phyloP scores from a whole-genome alignment of 2,797 vertebrate genomes.

The Galagoides demidoff region DNA sequence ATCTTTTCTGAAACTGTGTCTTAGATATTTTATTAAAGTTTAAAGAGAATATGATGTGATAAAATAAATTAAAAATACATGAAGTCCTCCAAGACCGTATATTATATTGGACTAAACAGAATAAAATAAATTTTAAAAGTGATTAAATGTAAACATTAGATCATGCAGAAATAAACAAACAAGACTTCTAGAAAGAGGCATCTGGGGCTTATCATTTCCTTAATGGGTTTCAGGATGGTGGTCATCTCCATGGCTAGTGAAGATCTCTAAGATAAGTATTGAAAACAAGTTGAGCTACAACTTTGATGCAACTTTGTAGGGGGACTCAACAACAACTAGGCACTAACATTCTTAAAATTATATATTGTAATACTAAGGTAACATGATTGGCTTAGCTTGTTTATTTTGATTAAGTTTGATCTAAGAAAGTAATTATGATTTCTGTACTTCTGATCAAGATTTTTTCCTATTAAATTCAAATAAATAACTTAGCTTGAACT shows the following conservation, averaged over 20 bases:
- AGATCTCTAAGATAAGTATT: not conserved
- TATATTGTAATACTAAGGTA: not conserved
- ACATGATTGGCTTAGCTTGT: not conserved
- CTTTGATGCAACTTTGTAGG: not conserved
- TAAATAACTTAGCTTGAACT: not conserved
- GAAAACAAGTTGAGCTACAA: not conserved
- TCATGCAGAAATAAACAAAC: not conserved
- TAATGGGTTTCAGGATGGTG: not conserved
- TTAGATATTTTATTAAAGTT: not conserved
- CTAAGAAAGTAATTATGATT: not conserved
- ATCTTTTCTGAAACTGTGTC: not conserved
- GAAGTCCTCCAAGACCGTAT: not conserved
- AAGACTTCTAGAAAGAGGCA: not conserved
- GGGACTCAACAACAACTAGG: not conserved
- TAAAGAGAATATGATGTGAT: not conserved
- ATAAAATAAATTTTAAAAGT: not conserved
- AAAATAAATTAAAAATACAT: not conserved
- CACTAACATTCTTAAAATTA: not conserved
- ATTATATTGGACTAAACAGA: not conserved
- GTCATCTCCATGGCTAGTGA: not conserved
- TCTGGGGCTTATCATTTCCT: not conserved
- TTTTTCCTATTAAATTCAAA: conserved; percentile 24
- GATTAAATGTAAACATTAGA: not conserved
- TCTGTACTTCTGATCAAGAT: not conserved
- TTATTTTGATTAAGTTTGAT: not conserved